phyloP scores from a whole-genome alignment of 1,140 invertebrate species.

The Aricia agestis region DNA sequence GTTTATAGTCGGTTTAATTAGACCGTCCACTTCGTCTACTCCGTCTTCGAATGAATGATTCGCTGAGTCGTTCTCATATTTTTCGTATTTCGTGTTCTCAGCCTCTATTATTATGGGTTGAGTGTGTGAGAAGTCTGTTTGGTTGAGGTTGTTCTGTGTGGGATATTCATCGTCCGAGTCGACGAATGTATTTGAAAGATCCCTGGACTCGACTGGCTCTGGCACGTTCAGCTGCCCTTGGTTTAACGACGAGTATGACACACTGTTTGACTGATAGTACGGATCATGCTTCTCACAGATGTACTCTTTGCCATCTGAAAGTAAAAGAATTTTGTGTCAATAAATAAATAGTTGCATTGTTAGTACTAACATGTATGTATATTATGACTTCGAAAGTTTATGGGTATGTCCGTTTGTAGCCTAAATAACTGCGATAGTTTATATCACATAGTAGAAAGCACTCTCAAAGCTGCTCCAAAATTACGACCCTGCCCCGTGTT shows the following conservation, averaged over 20 bases:
- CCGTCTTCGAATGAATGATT: constrained; percentile 67
- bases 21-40: constrained; percentile 57
- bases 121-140: constrained; percentile 66
- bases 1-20: constrained; percentile 42
- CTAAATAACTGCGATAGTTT: no score
- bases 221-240: constrained; percentile 62
- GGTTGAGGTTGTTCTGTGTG: constrained; percentile 65
- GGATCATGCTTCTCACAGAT: constrained; percentile 66
- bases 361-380: no score
- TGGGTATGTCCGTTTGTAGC: background rate
- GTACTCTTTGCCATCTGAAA: constrained; percentile 64
- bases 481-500: no score
- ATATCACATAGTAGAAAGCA: no score
- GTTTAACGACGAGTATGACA: constrained; percentile 60
- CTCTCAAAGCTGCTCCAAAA: no score
- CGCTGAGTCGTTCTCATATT: constrained; percentile 53
- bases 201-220: constrained; percentile 54
- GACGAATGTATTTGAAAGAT: constrained; percentile 44
- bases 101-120: constrained; percentile 68
- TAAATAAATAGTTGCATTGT: no score
- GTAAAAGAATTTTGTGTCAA: constrained; percentile 14
- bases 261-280: constrained; percentile 56
- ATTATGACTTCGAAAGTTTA: background rate
- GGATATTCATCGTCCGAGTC: constrained; percentile 65
- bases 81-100: constrained; percentile 52